Conservation (phyloP, 2,797 vertebrate species). For the Sebastes oblongus region DNA sequence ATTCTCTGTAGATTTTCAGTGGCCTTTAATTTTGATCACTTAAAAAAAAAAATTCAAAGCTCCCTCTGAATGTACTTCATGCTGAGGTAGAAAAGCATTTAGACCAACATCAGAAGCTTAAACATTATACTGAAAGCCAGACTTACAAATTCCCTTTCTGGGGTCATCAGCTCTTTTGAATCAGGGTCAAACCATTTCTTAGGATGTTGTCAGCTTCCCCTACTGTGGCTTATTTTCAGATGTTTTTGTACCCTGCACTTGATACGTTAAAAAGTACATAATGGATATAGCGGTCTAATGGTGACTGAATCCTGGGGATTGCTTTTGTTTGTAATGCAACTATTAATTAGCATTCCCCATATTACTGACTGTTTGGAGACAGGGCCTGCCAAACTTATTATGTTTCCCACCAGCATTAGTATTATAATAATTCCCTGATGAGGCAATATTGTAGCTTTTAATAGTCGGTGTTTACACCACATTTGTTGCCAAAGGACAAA, state of each 20-base stretch:
- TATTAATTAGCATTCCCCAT: conserved; percentile 66
- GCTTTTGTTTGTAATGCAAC: conserved; percentile 68
- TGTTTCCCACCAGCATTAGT: conserved; percentile 75
- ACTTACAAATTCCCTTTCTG: neutral
- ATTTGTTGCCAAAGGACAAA: conserved; percentile 90
- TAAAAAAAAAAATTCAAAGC: too few relatives aligned
- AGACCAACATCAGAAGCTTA: neutral
- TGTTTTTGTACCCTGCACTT: conserved; percentile 12
- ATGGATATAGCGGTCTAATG: conserved; percentile 45
- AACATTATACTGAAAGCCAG: neutral
- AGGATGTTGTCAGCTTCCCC: neutral
- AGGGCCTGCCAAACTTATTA: conserved; percentile 65
- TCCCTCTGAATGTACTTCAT: neutral
- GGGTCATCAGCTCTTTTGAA: neutral
- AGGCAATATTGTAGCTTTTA: conserved; percentile 92
- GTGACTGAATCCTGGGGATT: conserved; percentile 47
- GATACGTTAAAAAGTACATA: conserved; percentile 40
- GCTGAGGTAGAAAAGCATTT: neutral
- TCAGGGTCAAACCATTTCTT: neutral
- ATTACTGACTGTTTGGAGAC: conserved; percentile 65
- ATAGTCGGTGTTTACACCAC: conserved; percentile 85
- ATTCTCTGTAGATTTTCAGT: neutral
- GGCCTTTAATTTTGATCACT: neutral
- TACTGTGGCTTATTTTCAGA: neutral
- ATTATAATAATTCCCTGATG: conserved; percentile 81